Evolutionary conservation across 2,113 vertebrate species (phyloP).

Genomic region (Thunnus thynnus): DNA sequence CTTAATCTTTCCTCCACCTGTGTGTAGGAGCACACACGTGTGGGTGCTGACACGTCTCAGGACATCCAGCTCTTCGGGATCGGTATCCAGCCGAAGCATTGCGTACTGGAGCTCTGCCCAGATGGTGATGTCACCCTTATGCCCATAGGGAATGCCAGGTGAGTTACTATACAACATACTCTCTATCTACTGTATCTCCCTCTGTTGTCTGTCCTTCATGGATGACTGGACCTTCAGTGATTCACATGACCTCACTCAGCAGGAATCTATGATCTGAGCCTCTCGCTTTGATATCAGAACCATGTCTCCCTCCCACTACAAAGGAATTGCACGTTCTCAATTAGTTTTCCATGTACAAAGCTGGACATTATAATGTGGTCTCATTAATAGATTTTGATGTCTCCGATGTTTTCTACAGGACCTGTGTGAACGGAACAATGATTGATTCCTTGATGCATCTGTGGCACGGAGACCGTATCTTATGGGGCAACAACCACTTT

Average conservation of each 20-base stretch:
- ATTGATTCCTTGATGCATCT: constrained; percentile 89
- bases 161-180: constrained; percentile 51
- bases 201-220: constrained; percentile 47
- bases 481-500: constrained; percentile 99
- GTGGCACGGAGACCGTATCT: constrained; percentile 97
- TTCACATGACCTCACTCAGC: constrained; percentile 73
- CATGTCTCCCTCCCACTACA: constrained; percentile 34
- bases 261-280: constrained; percentile 65
- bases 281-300: constrained; percentile 66
- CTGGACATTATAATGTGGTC: neutral
- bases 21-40: constrained; percentile 91
- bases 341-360: constrained; percentile 18
- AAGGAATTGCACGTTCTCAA: constrained; percentile 18
- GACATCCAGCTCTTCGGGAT: constrained; percentile 99
- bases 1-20: constrained; percentile 59
- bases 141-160: constrained; percentile 94
- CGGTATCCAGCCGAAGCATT: constrained; percentile 96
- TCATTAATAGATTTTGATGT: neutral
- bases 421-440: constrained; percentile 94
- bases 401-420: constrained; percentile 81
- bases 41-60: constrained; percentile 97
- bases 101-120: constrained; percentile 90
- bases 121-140: constrained; percentile 94
- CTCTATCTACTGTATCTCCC: neutral
- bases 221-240: constrained; percentile 56